Evolutionary conservation across 2,113 vertebrate genomes (phyloP), one percentile per base, ranked within the genome.

Genomic region (Falcunculus frontatus): DNA sequence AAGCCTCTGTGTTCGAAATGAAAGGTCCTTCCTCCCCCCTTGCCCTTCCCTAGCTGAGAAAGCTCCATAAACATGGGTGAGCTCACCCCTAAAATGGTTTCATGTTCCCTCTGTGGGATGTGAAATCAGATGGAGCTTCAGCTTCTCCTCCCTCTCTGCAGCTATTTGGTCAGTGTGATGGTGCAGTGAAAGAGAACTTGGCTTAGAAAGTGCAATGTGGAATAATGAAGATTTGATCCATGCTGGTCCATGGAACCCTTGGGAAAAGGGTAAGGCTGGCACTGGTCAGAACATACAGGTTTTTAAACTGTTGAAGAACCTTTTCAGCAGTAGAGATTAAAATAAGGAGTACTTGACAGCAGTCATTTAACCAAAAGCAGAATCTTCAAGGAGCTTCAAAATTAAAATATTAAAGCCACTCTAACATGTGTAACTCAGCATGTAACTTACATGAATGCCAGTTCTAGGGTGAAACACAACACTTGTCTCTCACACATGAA

Each of bases 381-480:
- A 72, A 52, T 63, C 55, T 57, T 76, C 46, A 55, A 69, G 63
- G n/a, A 80, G 47, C 26, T 73, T 62, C 59, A 39, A 56, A 86
- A 88, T 32, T 30, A 77, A 87, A 90, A 47, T 55, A 84, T 56
- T 94, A 89, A 94, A 88, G 85, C 52, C 68, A 67, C 63, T 95
- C 91, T 27, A 65, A 88, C 78, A 84, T 11, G 37, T 35, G 52
- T 68, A 42, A 30, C 65, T 77, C 44, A 84, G 69, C 5, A 41
- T 26, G 55, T 72, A 46, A 35, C 75, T 78, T 41, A 78, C 21
- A 69, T 0, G 3, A 75, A 73, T 21, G 56, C 78, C 93, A 86
- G 79, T 56, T 67, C 42, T 7, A 37, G 62, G 81, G 77, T 73
- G 87, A 89, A 83, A 62, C 11, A 59, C 53, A 77, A 25, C 60